Conservation (phyloP, 2,113 vertebrate genomes). For the Porphyrio hochstetteri region DNA sequence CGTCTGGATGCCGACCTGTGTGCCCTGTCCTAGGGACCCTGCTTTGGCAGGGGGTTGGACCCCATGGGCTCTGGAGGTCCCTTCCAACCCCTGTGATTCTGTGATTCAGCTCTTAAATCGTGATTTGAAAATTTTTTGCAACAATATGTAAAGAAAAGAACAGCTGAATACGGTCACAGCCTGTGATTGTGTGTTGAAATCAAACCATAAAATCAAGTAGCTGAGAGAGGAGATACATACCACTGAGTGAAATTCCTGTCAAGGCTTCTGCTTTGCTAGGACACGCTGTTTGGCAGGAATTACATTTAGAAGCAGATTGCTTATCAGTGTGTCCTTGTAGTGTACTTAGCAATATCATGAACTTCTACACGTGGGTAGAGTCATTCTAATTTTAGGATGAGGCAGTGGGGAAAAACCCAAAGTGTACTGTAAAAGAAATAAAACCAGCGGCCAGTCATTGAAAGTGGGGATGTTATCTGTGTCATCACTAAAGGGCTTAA, state of each 20-base stretch:
- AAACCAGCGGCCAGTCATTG: neutral
- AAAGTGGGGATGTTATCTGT: neutral
- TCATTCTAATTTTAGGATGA: neutral
- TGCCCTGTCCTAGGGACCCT: too few relatives aligned
- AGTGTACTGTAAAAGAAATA: neutral
- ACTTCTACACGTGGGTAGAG: neutral
- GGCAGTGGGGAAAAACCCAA: too few relatives aligned
- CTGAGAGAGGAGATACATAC: neutral
- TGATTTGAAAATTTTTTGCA: neutral
- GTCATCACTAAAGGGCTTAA: neutral
- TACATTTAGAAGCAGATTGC: neutral
- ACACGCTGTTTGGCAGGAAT: neutral
- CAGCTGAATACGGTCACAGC: neutral
- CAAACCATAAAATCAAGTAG: neutral
- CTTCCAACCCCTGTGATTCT: neutral
- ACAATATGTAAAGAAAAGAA: neutral
- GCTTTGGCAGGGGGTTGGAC: too few relatives aligned
- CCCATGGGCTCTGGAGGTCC: too few relatives aligned
- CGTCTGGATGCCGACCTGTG: too few relatives aligned
- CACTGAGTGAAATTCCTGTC: neutral
- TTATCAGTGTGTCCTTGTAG: slow-evolving; percentile 26
- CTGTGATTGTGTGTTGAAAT: neutral
- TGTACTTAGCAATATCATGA: neutral
- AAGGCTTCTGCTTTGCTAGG: neutral
- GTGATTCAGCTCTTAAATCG: neutral